Evolutionary conservation across 2,113 vertebrate species (phyloP), one percentile per base, ranked within the genome.

Genomic region (Microcebus murinus): DNA sequence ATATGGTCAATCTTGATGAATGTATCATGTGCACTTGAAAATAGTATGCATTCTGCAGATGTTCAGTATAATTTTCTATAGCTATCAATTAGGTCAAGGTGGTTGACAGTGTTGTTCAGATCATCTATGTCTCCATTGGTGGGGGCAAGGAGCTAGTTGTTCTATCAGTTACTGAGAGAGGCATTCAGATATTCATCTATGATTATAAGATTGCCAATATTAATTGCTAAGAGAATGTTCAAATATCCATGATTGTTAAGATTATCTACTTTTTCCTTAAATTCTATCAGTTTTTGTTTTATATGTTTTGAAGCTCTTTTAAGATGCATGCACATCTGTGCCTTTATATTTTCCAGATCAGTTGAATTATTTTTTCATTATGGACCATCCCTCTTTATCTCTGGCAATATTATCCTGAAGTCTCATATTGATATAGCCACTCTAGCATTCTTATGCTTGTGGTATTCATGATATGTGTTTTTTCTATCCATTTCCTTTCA

Each of bases 31-130:
- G 83, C 39, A 76, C 96, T 91, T 87, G 82, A 80, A 94, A 93
- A 89, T 68, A 94, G 36, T 59, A 11, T 71, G 63, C 48, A 20
- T 95, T 71, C 79, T 96, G 48, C 91, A 88, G 82, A 89, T 97
- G 91, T 76, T 91, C 89, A 83, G 11, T 67, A 27, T 89, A 79
- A 80, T 89, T 79, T 70, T 96, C 93, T 79, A 4, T 71, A 76
- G 93, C 39, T 93, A 79, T 80, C 90, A 93, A 1, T 96, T 94
- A 96, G 73, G 89, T 94, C 91, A 87, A 76, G 89, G 87, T 95
- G 74, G 45, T 70, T 65, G 68, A 57, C 31, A n/a, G 34, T 55
- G 29, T 80, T 57, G 13, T 42, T 91, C 85, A 81, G 71, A 79
- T 82, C 77, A 52, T 84, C 50, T 92, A 1, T 81, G 71, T 95